Evolutionary conservation across 2,113 vertebrate species (phyloP).

Genomic region (Ancistrus triradiatus): DNA sequence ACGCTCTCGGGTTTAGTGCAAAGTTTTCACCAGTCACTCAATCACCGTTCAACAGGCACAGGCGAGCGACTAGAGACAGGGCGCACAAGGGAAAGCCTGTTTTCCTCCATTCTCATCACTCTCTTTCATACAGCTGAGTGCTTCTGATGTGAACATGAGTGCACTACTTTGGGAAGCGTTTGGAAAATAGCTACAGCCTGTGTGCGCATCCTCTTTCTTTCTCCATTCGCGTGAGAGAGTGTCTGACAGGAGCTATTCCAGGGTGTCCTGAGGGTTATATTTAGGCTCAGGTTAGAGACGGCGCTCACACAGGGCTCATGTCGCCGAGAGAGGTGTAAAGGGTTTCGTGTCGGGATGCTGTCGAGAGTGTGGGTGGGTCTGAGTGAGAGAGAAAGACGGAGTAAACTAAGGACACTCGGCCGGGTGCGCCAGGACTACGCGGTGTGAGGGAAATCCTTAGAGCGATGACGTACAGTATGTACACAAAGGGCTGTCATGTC

Average conservation of each 20-base stretch:
- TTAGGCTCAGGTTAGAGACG: slow-evolving; percentile 21
- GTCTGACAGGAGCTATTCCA: slow-evolving; percentile 35
- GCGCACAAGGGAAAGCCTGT: neutral
- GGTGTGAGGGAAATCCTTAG: no score
- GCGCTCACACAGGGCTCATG: neutral
- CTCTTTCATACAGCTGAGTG: slow-evolving; percentile 16
- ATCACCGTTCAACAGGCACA: neutral
- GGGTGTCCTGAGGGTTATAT: slow-evolving; percentile 34
- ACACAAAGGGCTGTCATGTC: no score
- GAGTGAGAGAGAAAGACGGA: no score
- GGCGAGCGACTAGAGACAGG: neutral
- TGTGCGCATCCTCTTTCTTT: slow-evolving; percentile 10
- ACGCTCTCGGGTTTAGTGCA: no score
- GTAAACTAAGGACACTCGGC: no score
- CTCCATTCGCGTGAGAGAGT: neutral
- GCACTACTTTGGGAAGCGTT: slow-evolving; percentile 36
- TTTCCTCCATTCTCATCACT: neutral
- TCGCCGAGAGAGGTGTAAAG: neutral
- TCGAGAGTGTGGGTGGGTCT: neutral
- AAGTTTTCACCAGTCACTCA: no score
- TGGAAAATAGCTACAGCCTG: slow-evolving; percentile 33
- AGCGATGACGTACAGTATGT: no score
- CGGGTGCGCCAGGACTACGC: no score
- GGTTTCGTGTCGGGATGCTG: no score
- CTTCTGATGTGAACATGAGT: slow-evolving; percentile 29